phyloP scores from a whole-genome alignment of 1,140 invertebrate genomes.

The Heliconius congener region DNA sequence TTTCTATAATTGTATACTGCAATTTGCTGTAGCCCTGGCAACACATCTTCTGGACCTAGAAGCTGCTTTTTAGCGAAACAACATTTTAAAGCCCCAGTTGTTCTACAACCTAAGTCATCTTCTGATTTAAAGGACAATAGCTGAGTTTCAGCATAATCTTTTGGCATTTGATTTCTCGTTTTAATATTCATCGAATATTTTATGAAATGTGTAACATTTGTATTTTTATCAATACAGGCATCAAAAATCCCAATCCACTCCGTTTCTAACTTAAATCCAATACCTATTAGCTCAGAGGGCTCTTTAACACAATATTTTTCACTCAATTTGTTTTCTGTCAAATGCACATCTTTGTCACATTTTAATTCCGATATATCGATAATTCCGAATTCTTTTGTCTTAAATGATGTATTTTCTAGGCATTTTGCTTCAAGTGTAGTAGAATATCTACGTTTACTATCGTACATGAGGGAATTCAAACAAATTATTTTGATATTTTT shows the following conservation, averaged over 20 bases:
- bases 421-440: background rate
- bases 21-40: slow-evolving; percentile 1
- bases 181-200: background rate
- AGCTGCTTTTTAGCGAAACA: background rate
- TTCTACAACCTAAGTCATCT: background rate
- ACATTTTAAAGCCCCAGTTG: background rate
- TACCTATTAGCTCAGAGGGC: background rate
- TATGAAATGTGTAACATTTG: background rate
- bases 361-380: background rate
- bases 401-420: background rate
- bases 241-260: background rate
- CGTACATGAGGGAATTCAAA: background rate
- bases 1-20: background rate
- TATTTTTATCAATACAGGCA: background rate
- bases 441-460: background rate
- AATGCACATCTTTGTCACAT: background rate
- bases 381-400: background rate
- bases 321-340: background rate
- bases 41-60: background rate
- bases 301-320: background rate
- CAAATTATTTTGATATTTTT: background rate
- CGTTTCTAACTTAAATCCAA: background rate
- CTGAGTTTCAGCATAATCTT: background rate
- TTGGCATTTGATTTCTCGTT: background rate
- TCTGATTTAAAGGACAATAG: background rate